A percentile compares a stretch with the other conserved stretches of the same genome.
These are phyloP conservation scores for Hedychridium roseum DNA, from an alignment of 2,888 invertebrate species.

Conservation along the genomic window DNA sequence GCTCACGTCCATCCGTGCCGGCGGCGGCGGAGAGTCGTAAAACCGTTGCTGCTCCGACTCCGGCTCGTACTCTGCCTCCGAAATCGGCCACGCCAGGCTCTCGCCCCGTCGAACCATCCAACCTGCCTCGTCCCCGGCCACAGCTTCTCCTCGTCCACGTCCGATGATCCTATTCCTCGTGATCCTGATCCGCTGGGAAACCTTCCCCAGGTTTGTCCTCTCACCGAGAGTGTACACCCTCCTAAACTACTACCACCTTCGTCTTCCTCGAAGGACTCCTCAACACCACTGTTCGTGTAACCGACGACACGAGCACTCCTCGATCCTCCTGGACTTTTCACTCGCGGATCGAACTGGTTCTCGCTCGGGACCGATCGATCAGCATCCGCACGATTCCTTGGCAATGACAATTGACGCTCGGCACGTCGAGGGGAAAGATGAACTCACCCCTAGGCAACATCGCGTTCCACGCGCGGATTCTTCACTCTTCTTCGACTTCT, in stretches of 20 bases:
- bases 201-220: too few relatives aligned
- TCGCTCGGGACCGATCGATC: neutral
- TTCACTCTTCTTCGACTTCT: neutral
- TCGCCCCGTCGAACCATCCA: constrained; percentile 61
- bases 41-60: constrained; percentile 54
- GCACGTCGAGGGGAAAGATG: neutral
- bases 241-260: too few relatives aligned
- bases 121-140: constrained; percentile 36
- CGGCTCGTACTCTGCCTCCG: constrained; percentile 51
- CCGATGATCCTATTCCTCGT: neutral
- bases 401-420: too few relatives aligned
- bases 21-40: constrained; percentile 59
- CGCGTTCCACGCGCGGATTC: neutral
- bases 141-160: too few relatives aligned
- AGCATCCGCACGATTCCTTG: too few relatives aligned
- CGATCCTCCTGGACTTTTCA: too few relatives aligned
- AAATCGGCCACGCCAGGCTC: constrained; percentile 51
- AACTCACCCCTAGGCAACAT: neutral
- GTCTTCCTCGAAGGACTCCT: too few relatives aligned
- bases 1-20: constrained; percentile 62
- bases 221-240: too few relatives aligned
- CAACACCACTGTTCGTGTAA: too few relatives aligned
- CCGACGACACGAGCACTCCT: too few relatives aligned
- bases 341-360: neutral
- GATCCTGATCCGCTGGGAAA: neutral